Evolutionary conservation across 2,888 invertebrate genomes (phyloP).

Genomic region (Parasteatoda lunata): DNA sequence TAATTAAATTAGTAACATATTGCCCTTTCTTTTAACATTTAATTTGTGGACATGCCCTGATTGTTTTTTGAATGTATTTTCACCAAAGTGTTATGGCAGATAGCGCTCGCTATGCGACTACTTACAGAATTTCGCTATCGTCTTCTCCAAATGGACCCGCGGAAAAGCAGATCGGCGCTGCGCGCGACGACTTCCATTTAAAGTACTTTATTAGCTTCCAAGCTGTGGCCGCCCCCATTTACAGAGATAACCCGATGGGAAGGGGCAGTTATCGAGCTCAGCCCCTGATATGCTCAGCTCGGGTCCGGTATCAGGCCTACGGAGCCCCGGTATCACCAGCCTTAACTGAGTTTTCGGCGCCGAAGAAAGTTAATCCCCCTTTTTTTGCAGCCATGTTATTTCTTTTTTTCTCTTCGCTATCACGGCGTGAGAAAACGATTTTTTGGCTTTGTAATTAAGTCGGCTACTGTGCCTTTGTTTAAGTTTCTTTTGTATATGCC

Average conservation of each 20-base stretch:
- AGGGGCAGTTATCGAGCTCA: slow-evolving; percentile 26
- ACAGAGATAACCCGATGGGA: slow-evolving; percentile 58
- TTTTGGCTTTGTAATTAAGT: slow-evolving; percentile 31
- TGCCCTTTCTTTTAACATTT: no score
- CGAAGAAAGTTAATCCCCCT: slow-evolving; percentile 18
- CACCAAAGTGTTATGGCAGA: slow-evolving; percentile 9
- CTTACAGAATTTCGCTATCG: slow-evolving; percentile 42
- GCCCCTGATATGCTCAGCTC: slow-evolving; percentile 20
- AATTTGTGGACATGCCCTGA: no score
- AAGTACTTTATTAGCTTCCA: slow-evolving; percentile 67
- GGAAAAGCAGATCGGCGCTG: background rate
- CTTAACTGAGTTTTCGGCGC: slow-evolving; percentile 28
- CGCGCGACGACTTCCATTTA: slow-evolving; percentile 61
- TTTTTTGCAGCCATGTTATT: slow-evolving; percentile 1
- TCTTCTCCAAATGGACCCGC: slow-evolving; percentile 32
- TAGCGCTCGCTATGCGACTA: slow-evolving; percentile 16
- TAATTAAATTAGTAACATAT: no score
- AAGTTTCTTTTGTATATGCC: no score
- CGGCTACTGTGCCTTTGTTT: slow-evolving; percentile 36
- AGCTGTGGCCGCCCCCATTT: slow-evolving; percentile 65
- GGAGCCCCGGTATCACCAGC: background rate
- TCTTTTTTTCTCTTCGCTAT: background rate
- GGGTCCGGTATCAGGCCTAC: background rate
- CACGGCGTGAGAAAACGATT: slow-evolving; percentile 41
- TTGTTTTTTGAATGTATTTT: no score